Base-by-base conservation (phyloP, 1,140 invertebrate genomes). In the Plutomurus gul region DNA sequence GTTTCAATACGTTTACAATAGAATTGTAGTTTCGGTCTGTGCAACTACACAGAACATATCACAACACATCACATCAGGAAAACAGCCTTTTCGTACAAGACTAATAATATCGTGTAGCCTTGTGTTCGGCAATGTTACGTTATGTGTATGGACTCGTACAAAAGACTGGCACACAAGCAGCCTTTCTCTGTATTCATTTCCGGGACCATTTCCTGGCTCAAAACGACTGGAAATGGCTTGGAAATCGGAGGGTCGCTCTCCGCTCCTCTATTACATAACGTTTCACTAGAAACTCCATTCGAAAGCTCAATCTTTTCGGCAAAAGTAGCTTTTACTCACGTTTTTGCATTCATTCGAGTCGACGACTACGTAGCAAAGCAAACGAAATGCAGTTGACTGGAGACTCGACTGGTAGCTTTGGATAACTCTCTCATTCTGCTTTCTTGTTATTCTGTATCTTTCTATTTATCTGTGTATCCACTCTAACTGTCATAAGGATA, bases 111-210 rank as follows among this genome's bases (percentile, higher is more conserved):
- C 39, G 11, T 43, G 39, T 43, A 43, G 39, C 3, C 11, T 33
- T 65, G 18, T 13, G 56, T 65, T 65, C 27, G 16, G 56, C 36
- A 33, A 27, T 30, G 56, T 65, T 65, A 65, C 36, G 70, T 72
- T 72, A 22, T 72, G 18, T 43, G 36, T 40, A 40, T 40, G 25
- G 30, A 22, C 56, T 33, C 36, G 25, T 65, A 73, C 70, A 46
- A 73, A 73, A 30, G 39, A 22, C 47, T 60, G 51, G 75, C 37
- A 47, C 25, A 79, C 27, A 79, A 71, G 60, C 51, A 76, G 49
- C 27, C 51, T 75, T 76, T 80, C 74, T 76, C 30, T 76, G 75
- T 73, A 75, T 82, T 82, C 80, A 82, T 82, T 82, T 82, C 80
- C 80, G 80, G 80, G 49, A 36, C 75, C 77, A 79, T 82, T 82